Conservation (phyloP, 2,888 invertebrate genomes). For the Podabrus alpinus region DNA sequence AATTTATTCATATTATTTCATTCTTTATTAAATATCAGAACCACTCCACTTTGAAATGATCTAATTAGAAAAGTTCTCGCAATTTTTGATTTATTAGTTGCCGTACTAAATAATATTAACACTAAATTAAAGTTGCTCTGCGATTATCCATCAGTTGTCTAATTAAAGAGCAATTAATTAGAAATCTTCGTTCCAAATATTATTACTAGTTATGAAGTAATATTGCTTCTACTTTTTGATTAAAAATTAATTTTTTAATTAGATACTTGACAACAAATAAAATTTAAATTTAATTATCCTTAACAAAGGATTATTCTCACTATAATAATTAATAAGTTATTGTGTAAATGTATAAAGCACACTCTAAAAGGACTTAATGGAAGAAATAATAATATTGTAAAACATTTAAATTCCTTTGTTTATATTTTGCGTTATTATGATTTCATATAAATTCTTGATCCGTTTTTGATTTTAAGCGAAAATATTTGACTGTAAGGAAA, state of each 20-base stretch:
- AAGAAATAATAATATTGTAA: background rate
- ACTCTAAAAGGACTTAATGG: background rate
- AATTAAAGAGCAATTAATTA: background rate
- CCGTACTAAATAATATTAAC: too few relatives aligned
- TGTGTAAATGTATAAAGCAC: background rate
- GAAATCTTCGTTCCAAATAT: background rate
- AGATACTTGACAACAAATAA: background rate
- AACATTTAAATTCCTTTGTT: background rate
- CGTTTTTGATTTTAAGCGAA: background rate
- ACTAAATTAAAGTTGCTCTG: background rate
- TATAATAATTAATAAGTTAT: too few relatives aligned
- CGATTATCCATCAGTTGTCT: background rate
- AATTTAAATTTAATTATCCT: background rate
- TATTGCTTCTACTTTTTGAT: too few relatives aligned
- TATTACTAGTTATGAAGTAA: background rate
- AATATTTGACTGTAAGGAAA: background rate
- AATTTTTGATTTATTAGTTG: background rate
- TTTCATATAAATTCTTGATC: background rate
- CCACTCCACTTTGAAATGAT: too few relatives aligned
- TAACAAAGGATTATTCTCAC: background rate
- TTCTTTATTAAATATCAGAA: too few relatives aligned
- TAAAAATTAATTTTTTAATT: too few relatives aligned
- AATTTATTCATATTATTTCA: background rate
- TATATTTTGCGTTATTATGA: background rate
- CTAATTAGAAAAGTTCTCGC: too few relatives aligned